Base-by-base conservation (phyloP, 64 coral and sea anemone species). In the Orbicella faveolata region DNA sequence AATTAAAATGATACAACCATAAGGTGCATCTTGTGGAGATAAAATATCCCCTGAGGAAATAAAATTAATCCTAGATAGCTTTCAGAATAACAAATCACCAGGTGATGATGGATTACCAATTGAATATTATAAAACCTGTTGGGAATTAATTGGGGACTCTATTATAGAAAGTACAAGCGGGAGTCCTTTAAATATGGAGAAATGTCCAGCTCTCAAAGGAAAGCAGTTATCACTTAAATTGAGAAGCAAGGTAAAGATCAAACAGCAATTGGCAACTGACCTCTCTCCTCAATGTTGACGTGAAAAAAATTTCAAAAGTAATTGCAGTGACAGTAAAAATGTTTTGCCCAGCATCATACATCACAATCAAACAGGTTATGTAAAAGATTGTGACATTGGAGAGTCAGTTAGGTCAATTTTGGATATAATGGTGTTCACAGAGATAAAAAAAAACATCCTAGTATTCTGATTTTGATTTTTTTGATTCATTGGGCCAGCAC, bases 331-430 rank as follows among this genome's bases (percentile, higher is more conserved):
- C 62, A 73, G 51, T 80, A 73, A 79, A 90, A 67, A 34, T 25
- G 88, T 90, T 73, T 36, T 90, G 30, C 77, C 78, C 16, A 79
- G 59, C 30, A 21, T 80, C 36, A 81, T 90, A 68, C 88, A 90
- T 63, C 77, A 48, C 2, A 79, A 79, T 59, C 77, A 48, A 79
- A 79, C 77, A 23, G 77, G 77, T 41, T 79, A 30, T 30, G 30
- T 30, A 30, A 30, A 30, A 30, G 30, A 30, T 30, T 30, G 30
- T 30, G 30, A 30, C 30, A 30, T 30, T 30, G 30, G 30, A 30
- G 77, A 79, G 53, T 8, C 15, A 34, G 35, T 79, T 8, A n/a
- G 77, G 44, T 79, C 53, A 41, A 44, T 79, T 59, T 52, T 52
- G 21, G 77, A 79, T 41, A 79, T 59, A 48, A 48, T 79, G 39